Percentiles rank a stretch among this genome's conserved stretches.
phyloP scores from a whole-genome alignment of 2,888 invertebrate genomes.

The Leptinotarsa haldemani region DNA sequence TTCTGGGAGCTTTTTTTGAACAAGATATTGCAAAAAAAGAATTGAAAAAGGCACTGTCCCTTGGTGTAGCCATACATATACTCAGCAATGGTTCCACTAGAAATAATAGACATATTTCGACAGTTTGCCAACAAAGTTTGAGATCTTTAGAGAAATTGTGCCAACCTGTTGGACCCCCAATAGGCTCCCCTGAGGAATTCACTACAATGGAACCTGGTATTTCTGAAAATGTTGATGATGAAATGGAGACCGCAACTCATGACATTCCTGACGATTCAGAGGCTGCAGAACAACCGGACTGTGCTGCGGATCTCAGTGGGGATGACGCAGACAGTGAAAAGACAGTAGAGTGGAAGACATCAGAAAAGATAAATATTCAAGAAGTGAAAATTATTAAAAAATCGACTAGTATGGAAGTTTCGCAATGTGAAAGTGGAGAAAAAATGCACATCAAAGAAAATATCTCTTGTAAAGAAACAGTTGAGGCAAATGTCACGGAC shows the following conservation, averaged over 20 bases:
- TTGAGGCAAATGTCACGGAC: background rate
- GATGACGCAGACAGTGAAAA: background rate
- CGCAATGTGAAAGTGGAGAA: background rate
- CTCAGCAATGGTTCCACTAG: conserved; percentile 42
- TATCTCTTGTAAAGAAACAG: background rate
- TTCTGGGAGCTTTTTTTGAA: conserved; percentile 47
- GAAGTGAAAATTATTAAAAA: conserved; percentile 8
- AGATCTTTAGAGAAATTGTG: conserved; percentile 47
- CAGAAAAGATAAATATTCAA: conserved; percentile 5
- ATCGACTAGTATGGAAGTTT: background rate
- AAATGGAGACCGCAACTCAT: background rate
- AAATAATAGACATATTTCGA: conserved; percentile 38
- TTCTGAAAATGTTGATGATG: background rate
- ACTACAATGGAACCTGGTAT: background rate
- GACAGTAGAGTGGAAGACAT: background rate
- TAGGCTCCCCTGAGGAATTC: conserved; percentile 20
- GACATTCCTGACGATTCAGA: background rate
- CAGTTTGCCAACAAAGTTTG: conserved; percentile 44
- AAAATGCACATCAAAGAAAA: background rate
- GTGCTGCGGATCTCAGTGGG: background rate
- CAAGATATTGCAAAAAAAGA: conserved; percentile 38
- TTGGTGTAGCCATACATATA: conserved; percentile 32
- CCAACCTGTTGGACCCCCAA: conserved; percentile 49
- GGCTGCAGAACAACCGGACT: background rate
- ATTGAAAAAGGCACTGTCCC: too few relatives aligned